Evolutionary conservation across 1,140 invertebrate species (phyloP).

Genomic region (Lepidurus couesii): DNA sequence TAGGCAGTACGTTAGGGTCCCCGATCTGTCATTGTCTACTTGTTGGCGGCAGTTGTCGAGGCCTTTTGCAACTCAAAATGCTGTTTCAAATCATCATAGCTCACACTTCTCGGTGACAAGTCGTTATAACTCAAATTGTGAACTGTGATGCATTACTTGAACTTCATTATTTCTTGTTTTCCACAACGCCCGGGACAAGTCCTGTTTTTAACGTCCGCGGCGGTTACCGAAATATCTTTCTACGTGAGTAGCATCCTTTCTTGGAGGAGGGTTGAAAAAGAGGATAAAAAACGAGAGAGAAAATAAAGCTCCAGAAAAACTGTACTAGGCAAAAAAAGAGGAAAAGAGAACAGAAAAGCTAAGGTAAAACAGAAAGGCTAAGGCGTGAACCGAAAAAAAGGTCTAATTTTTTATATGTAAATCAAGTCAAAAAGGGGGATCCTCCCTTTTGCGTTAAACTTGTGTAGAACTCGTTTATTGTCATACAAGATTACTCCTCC

Average conservation of each 20-base stretch:
- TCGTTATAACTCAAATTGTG: not conserved
- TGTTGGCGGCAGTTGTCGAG: not conserved
- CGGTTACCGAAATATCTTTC: not conserved
- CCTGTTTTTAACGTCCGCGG: not conserved
- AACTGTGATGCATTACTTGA: slow-evolving; percentile 1
- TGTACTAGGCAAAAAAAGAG: not conserved
- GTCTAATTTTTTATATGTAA: slow-evolving; percentile 7
- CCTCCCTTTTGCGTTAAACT: not conserved
- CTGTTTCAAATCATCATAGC: slow-evolving; percentile 1
- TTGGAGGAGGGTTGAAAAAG: not conserved
- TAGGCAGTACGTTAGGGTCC: not conserved
- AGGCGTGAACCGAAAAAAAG: not conserved
- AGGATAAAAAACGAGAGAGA: not conserved
- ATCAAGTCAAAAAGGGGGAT: not conserved
- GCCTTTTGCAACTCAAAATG: not conserved
- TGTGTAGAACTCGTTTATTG: slow-evolving; percentile 13
- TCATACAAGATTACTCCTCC: slow-evolving; percentile 13
- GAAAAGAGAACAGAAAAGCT: not conserved
- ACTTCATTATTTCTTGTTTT: not conserved
- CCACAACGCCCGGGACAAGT: not conserved
- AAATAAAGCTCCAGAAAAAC: no score
- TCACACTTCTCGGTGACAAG: not conserved
- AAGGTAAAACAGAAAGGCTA: not conserved
- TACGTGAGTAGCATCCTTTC: not conserved
- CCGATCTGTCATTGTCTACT: not conserved